Conservation (phyloP, 2,797 vertebrate species). For the Sylvia borin region DNA sequence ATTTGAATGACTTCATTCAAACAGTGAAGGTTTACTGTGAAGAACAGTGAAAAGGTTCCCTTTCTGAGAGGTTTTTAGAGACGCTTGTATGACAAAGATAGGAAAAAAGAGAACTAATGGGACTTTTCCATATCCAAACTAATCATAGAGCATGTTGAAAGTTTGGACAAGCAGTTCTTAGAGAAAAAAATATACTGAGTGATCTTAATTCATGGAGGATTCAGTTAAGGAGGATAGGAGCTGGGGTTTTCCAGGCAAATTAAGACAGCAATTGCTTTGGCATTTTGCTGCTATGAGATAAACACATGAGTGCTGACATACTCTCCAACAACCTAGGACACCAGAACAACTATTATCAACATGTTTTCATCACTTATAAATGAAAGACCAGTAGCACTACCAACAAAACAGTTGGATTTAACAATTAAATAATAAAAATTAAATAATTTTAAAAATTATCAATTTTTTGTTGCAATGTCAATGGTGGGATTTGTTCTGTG, state of each 20-base stretch:
- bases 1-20: background rate
- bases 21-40: background rate
- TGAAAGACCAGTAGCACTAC: background rate
- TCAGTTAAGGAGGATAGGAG: background rate
- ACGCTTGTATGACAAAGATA: background rate
- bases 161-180: background rate
- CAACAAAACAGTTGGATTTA: background rate
- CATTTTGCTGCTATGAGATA: background rate
- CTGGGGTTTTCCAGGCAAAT: background rate
- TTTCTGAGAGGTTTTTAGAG: background rate
- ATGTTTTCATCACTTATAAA: background rate
- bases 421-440: background rate
- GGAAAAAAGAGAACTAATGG: background rate
- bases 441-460: too few relatives aligned
- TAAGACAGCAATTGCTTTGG: background rate
- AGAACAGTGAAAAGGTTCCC: background rate
- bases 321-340: background rate
- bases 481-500: background rate
- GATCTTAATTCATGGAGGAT: background rate
- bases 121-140: background rate
- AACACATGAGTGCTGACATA: fast-evolving
- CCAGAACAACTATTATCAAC: background rate
- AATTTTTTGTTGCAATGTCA: background rate
- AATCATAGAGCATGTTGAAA: background rate
- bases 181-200: background rate